Evolutionary conservation across 2,888 invertebrate genomes (phyloP), one percentile per base, ranked within the genome.

Genomic region (Caenorhabditis doughertyi): DNA sequence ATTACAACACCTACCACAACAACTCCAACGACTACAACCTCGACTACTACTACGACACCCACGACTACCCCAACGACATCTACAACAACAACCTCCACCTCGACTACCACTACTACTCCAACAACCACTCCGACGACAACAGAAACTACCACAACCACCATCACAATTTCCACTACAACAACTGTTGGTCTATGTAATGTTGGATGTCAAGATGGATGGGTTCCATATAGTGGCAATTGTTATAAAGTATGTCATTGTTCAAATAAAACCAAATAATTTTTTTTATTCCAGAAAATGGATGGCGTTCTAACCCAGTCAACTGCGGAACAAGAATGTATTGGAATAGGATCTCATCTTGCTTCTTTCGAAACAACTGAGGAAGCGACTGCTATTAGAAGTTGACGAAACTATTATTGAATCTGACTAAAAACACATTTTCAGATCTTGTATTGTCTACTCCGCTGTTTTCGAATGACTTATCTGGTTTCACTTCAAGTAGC

Each of bases 191-290:
- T 53, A 13, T 81, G 80, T 35, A 81, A 81, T 25, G 60, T 67
- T 13, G 80, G 80, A 7, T 81, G 80, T n/a, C 62, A 56, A 23
- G 21, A 67, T 35, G 55, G 60, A 16, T 81, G 80, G 80, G 27
- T 81, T 18, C 73, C 80, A 0, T 81, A 74, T 25, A 29, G 29
- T 4, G 71, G 67, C 2, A 72, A 67, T 18, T 79, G 79, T 44
- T 79, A 79, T 44, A 79, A 47, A 18, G 70, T 68, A n/a, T 11
- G 62, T n/a, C 11, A 4, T 16, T 8, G 39, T 47, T 18, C 3
- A 18, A 18, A 18, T 18, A 18, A 18, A 13, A 47, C 13, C 42
- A 47, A 47, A 42, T 32, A 42, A 18, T 76, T 49, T n/a, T n/a
- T n/a, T n/a, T n/a, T n/a, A n/a, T n/a, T n/a, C n/a, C 58, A 77